phyloP scores from a whole-genome alignment of 1,140 invertebrate species.

The Drosophila obscura region DNA sequence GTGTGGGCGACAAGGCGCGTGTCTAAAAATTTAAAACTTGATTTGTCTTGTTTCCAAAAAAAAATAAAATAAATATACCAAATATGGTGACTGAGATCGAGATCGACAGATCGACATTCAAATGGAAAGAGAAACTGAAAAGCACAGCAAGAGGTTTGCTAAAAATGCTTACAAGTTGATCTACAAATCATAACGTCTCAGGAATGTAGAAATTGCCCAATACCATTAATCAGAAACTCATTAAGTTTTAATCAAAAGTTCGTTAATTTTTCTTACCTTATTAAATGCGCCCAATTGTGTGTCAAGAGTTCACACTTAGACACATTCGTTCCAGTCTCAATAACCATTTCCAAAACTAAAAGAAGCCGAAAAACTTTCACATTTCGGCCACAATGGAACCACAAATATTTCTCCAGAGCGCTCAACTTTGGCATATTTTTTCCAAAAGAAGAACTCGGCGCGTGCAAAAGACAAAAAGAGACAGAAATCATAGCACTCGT shows the following conservation, averaged over 20 bases:
- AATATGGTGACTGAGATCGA: too few species aligned
- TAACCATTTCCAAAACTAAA: slow-evolving; percentile 17
- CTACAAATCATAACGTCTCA: too few species aligned
- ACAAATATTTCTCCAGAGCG: slow-evolving; percentile 43
- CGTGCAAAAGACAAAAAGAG: slow-evolving; percentile 44
- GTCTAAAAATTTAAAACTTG: too few species aligned
- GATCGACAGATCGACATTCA: too few species aligned
- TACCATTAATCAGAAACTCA: background rate
- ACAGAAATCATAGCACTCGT: slow-evolving; percentile 27
- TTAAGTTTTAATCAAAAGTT: background rate
- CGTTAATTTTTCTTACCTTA: slow-evolving; percentile 22
- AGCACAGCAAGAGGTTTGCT: too few species aligned
- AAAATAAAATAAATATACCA: too few species aligned
- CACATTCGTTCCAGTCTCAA: slow-evolving; percentile 40
- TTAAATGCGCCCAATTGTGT: slow-evolving; percentile 38
- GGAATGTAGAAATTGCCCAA: too few species aligned
- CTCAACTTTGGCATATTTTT: slow-evolving; percentile 62
- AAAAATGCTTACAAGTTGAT: too few species aligned
- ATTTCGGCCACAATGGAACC: slow-evolving; percentile 48
- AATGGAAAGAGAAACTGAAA: too few species aligned
- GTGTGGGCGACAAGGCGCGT: too few species aligned
- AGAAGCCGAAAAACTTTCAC: slow-evolving; percentile 54
- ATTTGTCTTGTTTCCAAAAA: too few species aligned
- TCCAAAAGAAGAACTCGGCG: slow-evolving; percentile 27
- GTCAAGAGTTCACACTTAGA: slow-evolving; percentile 42